Conservation (phyloP, 2,797 vertebrate species). For the Acrocephalus scirpaceus region DNA sequence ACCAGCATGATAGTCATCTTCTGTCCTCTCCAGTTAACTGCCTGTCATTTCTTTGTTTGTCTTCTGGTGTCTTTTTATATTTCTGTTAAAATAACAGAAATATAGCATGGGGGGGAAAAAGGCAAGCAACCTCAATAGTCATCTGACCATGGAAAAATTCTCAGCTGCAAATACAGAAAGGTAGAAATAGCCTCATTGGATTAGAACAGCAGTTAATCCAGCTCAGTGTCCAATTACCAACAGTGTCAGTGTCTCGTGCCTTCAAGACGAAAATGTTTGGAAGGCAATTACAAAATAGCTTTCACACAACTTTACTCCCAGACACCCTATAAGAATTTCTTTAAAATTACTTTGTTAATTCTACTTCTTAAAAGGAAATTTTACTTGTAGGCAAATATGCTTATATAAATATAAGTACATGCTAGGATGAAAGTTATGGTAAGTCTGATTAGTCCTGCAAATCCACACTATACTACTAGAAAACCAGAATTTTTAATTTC, state of each 20-base stretch:
- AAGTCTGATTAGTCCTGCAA: not conserved
- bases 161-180: not conserved
- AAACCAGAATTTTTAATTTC: not conserved
- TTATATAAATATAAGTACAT: not conserved
- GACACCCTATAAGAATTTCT: not conserved
- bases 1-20: constrained; percentile 48
- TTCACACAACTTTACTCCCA: not conserved
- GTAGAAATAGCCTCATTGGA: not conserved
- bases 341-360: not conserved
- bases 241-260: not conserved
- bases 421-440: not conserved
- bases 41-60: constrained; percentile 21
- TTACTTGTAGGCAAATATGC: not conserved
- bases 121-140: not conserved
- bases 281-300: not conserved
- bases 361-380: not conserved
- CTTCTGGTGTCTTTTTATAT: not conserved
- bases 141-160: not conserved
- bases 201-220: not conserved
- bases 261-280: not conserved
- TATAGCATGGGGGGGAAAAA: rapidly evolving
- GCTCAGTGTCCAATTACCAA: not conserved
- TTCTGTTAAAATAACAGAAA: constrained; percentile 15
- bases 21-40: constrained; percentile 10
- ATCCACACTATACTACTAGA: not conserved